A percentile compares a stretch with the other conserved stretches of the same genome.
Evolutionary conservation across 2,113 vertebrate genomes (phyloP).

Genomic region (Benitochromis conjunctus): DNA sequence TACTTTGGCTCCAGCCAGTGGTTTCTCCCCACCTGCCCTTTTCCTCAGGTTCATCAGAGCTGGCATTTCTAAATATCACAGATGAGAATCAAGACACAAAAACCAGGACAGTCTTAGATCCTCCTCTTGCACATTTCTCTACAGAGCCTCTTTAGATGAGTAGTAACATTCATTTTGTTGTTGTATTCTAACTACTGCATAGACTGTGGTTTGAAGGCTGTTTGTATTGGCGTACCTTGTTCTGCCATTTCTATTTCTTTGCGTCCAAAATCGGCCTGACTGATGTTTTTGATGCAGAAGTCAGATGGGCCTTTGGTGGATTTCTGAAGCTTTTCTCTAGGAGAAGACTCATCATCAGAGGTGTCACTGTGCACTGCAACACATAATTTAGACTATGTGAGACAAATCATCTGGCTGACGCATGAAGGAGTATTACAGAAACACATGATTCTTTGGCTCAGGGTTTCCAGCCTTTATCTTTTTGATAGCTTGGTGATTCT

Average conservation of each 20-base stretch:
- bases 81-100: neutral
- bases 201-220: neutral
- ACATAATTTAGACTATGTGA: neutral
- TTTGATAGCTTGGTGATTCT: neutral
- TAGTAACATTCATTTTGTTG: neutral
- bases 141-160: neutral
- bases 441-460: neutral
- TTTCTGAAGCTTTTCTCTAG: constrained; percentile 82
- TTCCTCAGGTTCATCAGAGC: constrained; percentile 91
- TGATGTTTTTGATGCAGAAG: constrained; percentile 93
- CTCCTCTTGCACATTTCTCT: neutral
- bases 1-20: constrained; percentile 89
- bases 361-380: constrained; percentile 83
- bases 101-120: neutral
- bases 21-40: constrained; percentile 87
- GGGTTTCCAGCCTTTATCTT: neutral
- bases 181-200: neutral
- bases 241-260: constrained; percentile 89
- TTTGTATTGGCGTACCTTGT: constrained; percentile 70
- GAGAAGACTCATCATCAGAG: constrained; percentile 83
- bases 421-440: neutral
- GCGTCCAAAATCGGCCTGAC: constrained; percentile 85
- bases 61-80: constrained; percentile 82
- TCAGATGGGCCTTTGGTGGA: constrained; percentile 83
- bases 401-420: neutral